phyloP scores from a whole-genome alignment of 2,888 invertebrate genomes.

The Venusia cambrica region DNA sequence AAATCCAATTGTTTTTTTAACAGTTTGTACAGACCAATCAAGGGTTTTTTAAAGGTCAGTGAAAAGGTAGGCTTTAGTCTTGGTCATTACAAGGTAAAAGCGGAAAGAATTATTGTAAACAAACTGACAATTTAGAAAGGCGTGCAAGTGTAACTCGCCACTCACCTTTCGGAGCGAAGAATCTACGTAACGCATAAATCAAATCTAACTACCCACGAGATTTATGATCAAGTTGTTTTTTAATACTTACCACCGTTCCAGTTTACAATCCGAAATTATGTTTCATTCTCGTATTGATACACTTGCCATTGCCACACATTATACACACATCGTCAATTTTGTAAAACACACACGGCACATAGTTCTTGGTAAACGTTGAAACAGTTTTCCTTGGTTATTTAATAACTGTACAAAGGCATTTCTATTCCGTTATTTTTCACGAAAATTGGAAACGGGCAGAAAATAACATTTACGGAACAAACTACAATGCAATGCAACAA shows the following conservation, averaged over 20 bases:
- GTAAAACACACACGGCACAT: conserved; percentile 27
- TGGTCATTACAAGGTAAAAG: conserved; percentile 24
- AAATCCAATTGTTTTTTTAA: no score
- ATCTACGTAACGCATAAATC: conserved; percentile 25
- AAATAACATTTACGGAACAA: no score
- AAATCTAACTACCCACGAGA: conserved; percentile 33
- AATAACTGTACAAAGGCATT: conserved; percentile 45
- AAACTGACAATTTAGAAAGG: conserved; percentile 67
- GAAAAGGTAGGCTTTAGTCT: no score
- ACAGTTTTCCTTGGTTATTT: conserved; percentile 4
- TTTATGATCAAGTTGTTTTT: conserved; percentile 36
- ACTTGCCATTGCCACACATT: conserved; percentile 66
- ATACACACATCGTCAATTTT: conserved; percentile 43
- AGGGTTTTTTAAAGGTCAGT: no score
- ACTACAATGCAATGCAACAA: no score
- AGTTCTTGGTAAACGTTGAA: neutral
- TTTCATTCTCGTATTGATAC: conserved; percentile 71
- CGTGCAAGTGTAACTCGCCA: conserved; percentile 37
- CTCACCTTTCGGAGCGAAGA: conserved; percentile 39
- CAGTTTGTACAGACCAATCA: no score
- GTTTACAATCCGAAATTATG: conserved; percentile 65
- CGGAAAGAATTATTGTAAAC: conserved; percentile 38
- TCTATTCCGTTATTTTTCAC: conserved; percentile 70
- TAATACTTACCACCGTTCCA: conserved; percentile 65
- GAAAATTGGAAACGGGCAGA: conserved; percentile 56